These are phyloP conservation scores for Nyctibius bracteatus DNA, from an alignment of 2,113 vertebrate species.

Conservation along the genomic window DNA sequence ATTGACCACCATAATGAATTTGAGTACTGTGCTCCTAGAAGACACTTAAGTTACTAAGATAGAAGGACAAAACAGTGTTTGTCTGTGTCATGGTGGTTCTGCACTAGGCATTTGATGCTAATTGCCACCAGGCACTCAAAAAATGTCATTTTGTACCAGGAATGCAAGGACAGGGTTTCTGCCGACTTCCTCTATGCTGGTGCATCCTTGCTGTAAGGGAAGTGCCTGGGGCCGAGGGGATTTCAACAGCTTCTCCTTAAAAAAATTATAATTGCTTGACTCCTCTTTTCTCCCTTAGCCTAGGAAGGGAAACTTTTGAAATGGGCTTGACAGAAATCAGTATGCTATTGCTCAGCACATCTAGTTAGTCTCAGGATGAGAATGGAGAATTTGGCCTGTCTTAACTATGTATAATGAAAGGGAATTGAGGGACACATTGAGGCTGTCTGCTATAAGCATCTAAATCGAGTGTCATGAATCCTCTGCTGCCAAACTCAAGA, in stretches of 20 bases:
- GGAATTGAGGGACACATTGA: not conserved
- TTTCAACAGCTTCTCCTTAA: not conserved
- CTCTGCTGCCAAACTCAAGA: not conserved
- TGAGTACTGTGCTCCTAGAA: not conserved
- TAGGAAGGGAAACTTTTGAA: not conserved
- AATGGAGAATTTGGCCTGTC: not conserved
- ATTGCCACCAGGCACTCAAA: not conserved
- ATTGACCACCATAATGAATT: not conserved
- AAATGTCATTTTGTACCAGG: not conserved
- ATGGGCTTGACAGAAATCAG: not conserved
- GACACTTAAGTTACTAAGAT: not conserved
- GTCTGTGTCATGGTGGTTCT: not conserved
- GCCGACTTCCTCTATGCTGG: not conserved
- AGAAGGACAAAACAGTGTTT: not conserved
- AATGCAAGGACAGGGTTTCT: not conserved
- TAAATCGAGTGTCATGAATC: not conserved
- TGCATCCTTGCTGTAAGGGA: not conserved
- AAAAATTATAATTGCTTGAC: not conserved
- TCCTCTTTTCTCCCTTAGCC: not conserved
- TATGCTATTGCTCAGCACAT: not conserved
- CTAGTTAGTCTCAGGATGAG: not conserved
- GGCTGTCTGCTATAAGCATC: not conserved
- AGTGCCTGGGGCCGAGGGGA: not conserved
- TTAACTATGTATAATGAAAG: not conserved
- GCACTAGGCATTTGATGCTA: not conserved